A percentile compares a stretch with the other conserved stretches of the same genome.
phyloP scores from a whole-genome alignment of 2,113 vertebrate genomes.

The Ancistrus triradiatus region DNA sequence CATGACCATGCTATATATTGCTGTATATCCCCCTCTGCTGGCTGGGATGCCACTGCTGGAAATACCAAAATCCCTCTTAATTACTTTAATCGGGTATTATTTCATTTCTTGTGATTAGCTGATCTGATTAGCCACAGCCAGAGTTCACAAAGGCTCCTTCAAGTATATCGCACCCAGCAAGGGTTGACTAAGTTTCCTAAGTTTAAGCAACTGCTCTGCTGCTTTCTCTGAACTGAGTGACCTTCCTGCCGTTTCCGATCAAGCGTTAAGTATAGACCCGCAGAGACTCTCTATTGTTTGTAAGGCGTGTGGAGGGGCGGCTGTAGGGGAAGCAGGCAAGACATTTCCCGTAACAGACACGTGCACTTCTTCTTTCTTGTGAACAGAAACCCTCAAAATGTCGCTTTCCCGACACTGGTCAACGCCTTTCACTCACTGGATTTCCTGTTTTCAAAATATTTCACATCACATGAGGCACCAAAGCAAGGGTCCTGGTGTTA shows the following conservation, averaged over 20 bases:
- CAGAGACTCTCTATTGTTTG: slow-evolving; percentile 29
- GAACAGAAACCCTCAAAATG: slow-evolving; percentile 43
- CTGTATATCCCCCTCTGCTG: slow-evolving; percentile 30
- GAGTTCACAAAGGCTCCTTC: not conserved
- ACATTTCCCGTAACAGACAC: slow-evolving; percentile 44
- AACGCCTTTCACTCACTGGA: slow-evolving; percentile 33
- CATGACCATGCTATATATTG: not conserved
- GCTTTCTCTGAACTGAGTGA: slow-evolving; percentile 1
- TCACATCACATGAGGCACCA: slow-evolving; percentile 12
- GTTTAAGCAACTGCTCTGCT: not conserved
- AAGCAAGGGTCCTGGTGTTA: not conserved
- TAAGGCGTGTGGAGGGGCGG: slow-evolving; percentile 26
- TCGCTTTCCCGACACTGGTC: slow-evolving; percentile 44
- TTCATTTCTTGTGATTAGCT: not conserved
- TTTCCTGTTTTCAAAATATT: slow-evolving; percentile 48
- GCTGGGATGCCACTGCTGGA: not conserved
- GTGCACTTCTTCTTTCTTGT: slow-evolving; percentile 50
- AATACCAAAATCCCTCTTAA: not conserved
- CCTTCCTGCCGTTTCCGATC: slow-evolving; percentile 21
- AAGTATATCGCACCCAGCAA: not conserved
- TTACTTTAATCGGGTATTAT: not conserved
- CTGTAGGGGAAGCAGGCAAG: slow-evolving; percentile 31
- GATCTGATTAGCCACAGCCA: too few species aligned
- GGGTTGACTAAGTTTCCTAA: slow-evolving; percentile 8
- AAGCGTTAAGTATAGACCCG: not conserved